These are phyloP conservation scores for Mythimna pallens DNA, from an alignment of 2,888 invertebrate genomes.

Conservation along the genomic window DNA sequence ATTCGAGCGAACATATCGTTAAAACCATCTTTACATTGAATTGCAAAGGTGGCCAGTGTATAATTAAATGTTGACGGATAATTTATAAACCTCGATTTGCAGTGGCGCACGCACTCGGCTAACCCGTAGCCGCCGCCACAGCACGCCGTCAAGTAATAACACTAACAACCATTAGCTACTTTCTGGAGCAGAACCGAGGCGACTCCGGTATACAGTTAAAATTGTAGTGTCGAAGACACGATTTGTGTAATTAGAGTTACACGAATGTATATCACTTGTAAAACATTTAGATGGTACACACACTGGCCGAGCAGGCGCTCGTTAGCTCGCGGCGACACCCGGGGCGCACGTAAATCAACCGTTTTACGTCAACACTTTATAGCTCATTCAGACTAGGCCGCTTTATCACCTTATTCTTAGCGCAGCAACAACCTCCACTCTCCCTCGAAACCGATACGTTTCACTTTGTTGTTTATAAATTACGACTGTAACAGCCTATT, in stretches of 20 bases:
- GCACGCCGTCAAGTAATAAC: slow-evolving; percentile 49
- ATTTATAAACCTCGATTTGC: slow-evolving; percentile 75
- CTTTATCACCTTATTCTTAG: slow-evolving; percentile 77
- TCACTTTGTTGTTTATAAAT: slow-evolving; percentile 58
- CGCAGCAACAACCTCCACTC: slow-evolving; percentile 67
- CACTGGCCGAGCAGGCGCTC: slow-evolving; percentile 57
- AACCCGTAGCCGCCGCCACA: slow-evolving; percentile 34
- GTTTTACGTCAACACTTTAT: slow-evolving; percentile 79
- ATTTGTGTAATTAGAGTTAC: slow-evolving; percentile 57
- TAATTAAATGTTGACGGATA: slow-evolving; percentile 78
- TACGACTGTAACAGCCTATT: slow-evolving; percentile 60
- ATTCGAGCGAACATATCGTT: slow-evolving; percentile 65
- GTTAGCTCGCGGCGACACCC: slow-evolving; percentile 72
- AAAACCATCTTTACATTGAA: slow-evolving; percentile 70
- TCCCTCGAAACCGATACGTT: slow-evolving; percentile 52
- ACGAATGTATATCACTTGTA: slow-evolving; percentile 47
- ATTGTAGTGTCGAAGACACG: slow-evolving; percentile 49
- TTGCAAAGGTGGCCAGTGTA: slow-evolving; percentile 68
- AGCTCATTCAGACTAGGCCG: slow-evolving; percentile 74
- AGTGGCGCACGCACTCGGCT: slow-evolving; percentile 64
- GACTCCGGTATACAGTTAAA: slow-evolving; percentile 56
- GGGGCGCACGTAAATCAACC: slow-evolving; percentile 75
- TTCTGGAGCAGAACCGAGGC: slow-evolving; percentile 69
- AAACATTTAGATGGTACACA: slow-evolving; percentile 57
- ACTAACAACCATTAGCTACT: slow-evolving; percentile 61